Percentiles rank a stretch among this genome's conserved stretches.
Conservation (phyloP, 30 jellyfish, hydroid and myxozoan species). For the Hydra vulgaris region DNA sequence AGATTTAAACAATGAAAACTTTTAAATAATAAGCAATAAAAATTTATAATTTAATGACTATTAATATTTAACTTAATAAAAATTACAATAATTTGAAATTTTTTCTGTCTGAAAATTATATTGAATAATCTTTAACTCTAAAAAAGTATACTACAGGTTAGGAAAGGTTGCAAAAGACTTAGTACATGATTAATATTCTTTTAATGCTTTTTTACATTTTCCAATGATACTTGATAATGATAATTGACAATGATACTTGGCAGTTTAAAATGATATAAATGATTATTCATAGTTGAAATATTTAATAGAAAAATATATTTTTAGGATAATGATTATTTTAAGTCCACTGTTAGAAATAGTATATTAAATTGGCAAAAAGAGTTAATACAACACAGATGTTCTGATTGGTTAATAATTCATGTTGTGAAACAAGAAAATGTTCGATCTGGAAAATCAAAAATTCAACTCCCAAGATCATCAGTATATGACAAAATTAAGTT, state of each 20-base stretch:
- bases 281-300: not conserved
- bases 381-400: not conserved
- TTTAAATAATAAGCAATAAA: too few relatives aligned
- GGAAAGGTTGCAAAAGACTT: too few relatives aligned
- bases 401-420: slow-evolving; percentile 42
- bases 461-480: slow-evolving; percentile 46
- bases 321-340: slow-evolving; percentile 33
- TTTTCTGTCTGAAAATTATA: too few relatives aligned
- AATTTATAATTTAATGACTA: too few relatives aligned
- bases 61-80: too few relatives aligned
- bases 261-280: not conserved
- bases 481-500: slow-evolving; percentile 64
- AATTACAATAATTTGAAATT: too few relatives aligned
- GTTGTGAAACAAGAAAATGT: slow-evolving; percentile 22
- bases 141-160: too few relatives aligned
- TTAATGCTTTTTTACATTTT: too few relatives aligned
- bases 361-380: slow-evolving; percentile 16
- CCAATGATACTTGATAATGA: too few relatives aligned
- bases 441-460: slow-evolving; percentile 25
- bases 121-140: too few relatives aligned
- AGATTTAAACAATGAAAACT: too few relatives aligned
- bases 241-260: not conserved
- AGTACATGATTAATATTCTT: too few relatives aligned
- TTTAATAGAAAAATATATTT: not conserved
- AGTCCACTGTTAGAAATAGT: slow-evolving; percentile 5